Evolutionary conservation across 2,797 vertebrate genomes (phyloP).

Genomic region (Enteromius afrohamiltoni): DNA sequence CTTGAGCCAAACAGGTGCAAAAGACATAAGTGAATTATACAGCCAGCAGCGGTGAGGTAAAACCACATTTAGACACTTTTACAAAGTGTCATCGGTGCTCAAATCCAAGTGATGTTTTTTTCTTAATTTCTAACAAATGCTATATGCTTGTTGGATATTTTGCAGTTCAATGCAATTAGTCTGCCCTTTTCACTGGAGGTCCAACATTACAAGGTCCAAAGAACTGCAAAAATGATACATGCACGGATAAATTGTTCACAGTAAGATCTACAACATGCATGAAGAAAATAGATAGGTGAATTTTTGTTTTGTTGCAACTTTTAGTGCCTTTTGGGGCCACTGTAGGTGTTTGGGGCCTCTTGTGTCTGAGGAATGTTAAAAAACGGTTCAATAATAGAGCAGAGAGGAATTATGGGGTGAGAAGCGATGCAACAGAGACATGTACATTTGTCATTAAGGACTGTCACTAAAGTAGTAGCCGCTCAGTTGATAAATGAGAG

Average conservation of each 20-base stretch:
- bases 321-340: constrained; percentile 6
- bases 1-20: constrained; percentile 41
- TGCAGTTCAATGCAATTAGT: not conserved
- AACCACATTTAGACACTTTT: not conserved
- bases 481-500: not conserved
- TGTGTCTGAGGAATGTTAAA: constrained; percentile 14
- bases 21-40: constrained; percentile 37
- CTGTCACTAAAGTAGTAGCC: not conserved
- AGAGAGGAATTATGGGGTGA: constrained; percentile 19
- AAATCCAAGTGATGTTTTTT: not conserved
- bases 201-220: constrained; percentile 1
- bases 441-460: constrained; percentile 1
- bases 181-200: not conserved
- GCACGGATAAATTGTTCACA: not conserved
- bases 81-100: not conserved
- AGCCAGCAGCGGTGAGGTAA: not conserved
- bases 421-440: not conserved
- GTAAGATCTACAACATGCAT: not conserved
- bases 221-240: not conserved
- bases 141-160: not conserved
- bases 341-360: constrained; percentile 16
- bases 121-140: not conserved
- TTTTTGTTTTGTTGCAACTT: not conserved
- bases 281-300: not conserved
- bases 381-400: not conserved